These are phyloP conservation scores for Pseudomugil gertrudae DNA, from an alignment of 2,797 vertebrate genomes.

Conservation along the genomic window DNA sequence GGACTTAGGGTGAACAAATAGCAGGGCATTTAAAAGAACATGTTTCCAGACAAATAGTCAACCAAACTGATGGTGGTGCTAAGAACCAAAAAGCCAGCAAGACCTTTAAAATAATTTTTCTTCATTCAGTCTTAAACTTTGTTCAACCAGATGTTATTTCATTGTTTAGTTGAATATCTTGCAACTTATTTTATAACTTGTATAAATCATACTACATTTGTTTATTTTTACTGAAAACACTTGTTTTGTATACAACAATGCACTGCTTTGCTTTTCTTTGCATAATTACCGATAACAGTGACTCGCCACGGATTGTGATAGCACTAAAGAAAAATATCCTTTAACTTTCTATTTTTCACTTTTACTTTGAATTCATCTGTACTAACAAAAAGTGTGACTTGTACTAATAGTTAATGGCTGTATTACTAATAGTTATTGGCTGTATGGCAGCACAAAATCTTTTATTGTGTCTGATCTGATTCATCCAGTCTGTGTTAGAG, in stretches of 20 bases:
- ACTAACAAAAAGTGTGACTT: no score
- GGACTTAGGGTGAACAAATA: no score
- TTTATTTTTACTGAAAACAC: not conserved
- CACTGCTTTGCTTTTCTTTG: not conserved
- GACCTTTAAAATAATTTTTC: no score
- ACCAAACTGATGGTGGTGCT: not conserved
- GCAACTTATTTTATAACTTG: no score
- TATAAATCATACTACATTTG: not conserved
- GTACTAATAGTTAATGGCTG: no score
- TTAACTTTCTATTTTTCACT: not conserved
- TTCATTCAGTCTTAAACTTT: not conserved
- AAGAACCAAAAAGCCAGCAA: not conserved
- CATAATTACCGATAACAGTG: not conserved
- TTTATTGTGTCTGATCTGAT: no score
- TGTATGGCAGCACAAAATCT: no score
- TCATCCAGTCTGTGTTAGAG: no score
- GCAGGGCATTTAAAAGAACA: not conserved
- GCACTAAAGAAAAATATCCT: not conserved
- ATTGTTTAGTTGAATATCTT: no score
- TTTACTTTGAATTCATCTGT: not conserved
- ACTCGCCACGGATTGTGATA: not conserved
- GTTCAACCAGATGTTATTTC: not conserved
- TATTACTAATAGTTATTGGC: no score
- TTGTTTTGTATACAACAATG: not conserved
- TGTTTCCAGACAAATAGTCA: not conserved